These are phyloP conservation scores for Neomorphus geoffroyi DNA, from an alignment of 2,797 vertebrate species.

Conservation along the genomic window DNA sequence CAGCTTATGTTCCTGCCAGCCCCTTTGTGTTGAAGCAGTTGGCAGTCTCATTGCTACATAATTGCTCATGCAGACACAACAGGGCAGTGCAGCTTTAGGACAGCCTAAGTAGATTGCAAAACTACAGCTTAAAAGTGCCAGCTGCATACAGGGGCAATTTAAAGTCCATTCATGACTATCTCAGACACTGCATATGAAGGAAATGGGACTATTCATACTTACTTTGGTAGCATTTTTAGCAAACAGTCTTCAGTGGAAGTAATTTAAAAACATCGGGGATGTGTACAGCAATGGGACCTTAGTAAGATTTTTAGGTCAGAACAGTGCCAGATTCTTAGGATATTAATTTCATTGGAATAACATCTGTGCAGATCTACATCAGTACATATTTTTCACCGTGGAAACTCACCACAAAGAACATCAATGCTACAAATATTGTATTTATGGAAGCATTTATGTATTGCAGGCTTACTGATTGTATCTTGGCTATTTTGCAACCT, in stretches of 20 bases:
- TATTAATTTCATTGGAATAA: not conserved
- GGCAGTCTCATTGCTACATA: not conserved
- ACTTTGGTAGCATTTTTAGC: not conserved
- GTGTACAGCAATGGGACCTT: not conserved
- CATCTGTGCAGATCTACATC: not conserved
- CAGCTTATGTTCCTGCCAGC: not conserved
- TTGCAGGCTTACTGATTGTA: not conserved
- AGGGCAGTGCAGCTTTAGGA: not conserved
- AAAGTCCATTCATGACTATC: not conserved
- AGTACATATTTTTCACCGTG: not conserved
- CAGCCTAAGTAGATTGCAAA: not conserved
- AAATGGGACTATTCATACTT: not conserved
- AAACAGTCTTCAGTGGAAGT: not conserved
- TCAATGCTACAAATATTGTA: not conserved
- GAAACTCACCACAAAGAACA: not conserved
- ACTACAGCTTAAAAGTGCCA: constrained; percentile 10
- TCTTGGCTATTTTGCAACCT: not conserved
- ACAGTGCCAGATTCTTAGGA: not conserved
- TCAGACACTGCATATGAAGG: not conserved
- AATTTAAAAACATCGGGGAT: not conserved
- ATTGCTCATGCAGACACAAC: not conserved
- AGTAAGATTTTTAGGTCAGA: not conserved
- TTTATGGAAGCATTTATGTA: not conserved
- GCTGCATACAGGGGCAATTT: not conserved
- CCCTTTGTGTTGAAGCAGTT: not conserved